phyloP scores from a whole-genome alignment of 2,888 invertebrate species.

The Synanthedon vespiformis region DNA sequence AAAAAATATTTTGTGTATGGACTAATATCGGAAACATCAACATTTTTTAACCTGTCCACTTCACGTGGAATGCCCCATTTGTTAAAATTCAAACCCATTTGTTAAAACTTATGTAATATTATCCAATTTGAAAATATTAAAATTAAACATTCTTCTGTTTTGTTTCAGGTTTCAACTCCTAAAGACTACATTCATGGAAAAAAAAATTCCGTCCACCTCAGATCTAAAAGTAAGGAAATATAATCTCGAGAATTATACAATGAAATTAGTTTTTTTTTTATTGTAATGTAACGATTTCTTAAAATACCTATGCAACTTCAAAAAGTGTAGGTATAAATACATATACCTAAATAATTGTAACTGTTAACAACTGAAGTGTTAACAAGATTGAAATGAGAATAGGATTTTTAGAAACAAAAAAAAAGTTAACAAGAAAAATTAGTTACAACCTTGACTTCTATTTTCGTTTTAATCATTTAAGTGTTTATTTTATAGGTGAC shows the following conservation, averaged over 20 bases:
- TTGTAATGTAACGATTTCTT: constrained; percentile 2
- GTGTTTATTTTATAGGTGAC: background rate
- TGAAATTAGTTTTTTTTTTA: background rate
- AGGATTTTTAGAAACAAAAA: constrained; percentile 47
- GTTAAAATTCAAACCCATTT: no score
- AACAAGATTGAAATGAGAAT: constrained; percentile 58
- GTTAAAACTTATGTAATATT: no score
- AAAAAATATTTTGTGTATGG: no score
- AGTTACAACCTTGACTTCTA: constrained; percentile 35
- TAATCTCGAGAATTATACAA: constrained; percentile 1
- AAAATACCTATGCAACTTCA: background rate
- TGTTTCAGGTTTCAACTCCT: background rate
- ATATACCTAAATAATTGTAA: background rate
- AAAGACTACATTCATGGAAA: background rate
- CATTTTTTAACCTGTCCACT: no score
- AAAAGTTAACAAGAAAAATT: background rate
- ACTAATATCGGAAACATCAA: no score
- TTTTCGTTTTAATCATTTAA: constrained; percentile 60
- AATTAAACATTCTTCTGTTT: no score
- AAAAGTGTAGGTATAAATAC: background rate
- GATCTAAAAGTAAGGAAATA: constrained; percentile 16
- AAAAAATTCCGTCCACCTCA: constrained; percentile 21
- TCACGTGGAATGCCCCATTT: no score
- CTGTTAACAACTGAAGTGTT: background rate
- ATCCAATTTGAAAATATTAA: no score